Percentiles rank a stretch among this genome's conserved stretches.
These are phyloP conservation scores for Crambe crambe DNA, from an alignment of 37 sponge, comb jelly and placozoan species.

Conservation along the genomic window DNA sequence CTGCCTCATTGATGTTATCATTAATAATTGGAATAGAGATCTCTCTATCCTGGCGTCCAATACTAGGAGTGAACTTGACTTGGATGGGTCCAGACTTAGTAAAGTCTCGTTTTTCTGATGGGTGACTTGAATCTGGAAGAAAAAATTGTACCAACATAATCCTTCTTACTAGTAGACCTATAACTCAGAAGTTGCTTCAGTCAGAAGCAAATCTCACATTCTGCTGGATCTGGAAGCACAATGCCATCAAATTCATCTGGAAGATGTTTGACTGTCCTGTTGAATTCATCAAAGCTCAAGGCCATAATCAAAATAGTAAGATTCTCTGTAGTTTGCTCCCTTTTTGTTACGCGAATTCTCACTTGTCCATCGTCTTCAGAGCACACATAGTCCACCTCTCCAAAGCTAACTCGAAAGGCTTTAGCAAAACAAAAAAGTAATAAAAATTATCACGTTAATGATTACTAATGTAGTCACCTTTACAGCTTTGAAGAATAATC, in stretches of 20 bases:
- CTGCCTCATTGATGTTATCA: slow-evolving; percentile 9
- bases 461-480: too few species aligned
- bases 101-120: slow-evolving; percentile 7
- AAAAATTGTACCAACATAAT: neutral
- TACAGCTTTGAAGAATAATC: too few species aligned
- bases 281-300: slow-evolving; percentile 1
- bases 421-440: too few species aligned
- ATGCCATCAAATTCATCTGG: slow-evolving; percentile 2
- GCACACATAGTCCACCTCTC: neutral
- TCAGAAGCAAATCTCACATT: slow-evolving; percentile 16
- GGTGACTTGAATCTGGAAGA: neutral
- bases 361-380: slow-evolving; percentile 5
- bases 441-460: too few species aligned
- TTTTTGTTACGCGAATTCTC: neutral
- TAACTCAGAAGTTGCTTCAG: too few species aligned
- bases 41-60: neutral
- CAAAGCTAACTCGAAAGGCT: slow-evolving; percentile 12
- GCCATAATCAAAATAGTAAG: neutral
- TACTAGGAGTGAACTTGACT: neutral
- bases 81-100: neutral
- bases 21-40: neutral
- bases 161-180: too few species aligned
- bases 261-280: neutral
- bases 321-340: neutral
- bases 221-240: neutral